These are phyloP conservation scores for Eciton burchellii DNA, from an alignment of 1,140 invertebrate genomes.

Conservation along the genomic window DNA sequence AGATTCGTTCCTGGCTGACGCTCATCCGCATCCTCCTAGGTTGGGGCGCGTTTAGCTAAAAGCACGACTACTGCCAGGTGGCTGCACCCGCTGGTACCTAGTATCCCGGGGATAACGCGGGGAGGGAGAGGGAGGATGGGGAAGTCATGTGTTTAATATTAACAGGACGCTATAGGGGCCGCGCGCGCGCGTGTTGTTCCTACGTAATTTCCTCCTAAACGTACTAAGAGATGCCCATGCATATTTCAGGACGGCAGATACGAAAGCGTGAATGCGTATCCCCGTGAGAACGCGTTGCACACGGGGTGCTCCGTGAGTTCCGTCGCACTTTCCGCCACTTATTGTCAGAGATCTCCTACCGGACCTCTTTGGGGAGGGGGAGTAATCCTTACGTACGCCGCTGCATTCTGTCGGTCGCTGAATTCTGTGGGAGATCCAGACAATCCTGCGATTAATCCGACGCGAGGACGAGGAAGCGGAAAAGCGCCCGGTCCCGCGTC, in stretches of 20 bases:
- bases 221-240: constrained; percentile 78
- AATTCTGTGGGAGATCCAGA: background rate
- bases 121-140: too few relatives aligned
- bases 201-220: constrained; percentile 81
- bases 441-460: background rate
- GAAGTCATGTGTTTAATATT: constrained; percentile 78
- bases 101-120: constrained; percentile 71
- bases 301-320: constrained; percentile 29
- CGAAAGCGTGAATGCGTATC: constrained; percentile 61
- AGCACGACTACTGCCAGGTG: constrained; percentile 61
- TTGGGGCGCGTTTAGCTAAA: constrained; percentile 41
- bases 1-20: constrained; percentile 18
- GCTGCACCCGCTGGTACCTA: constrained; percentile 44
- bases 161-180: constrained; percentile 76
- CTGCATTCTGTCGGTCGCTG: background rate
- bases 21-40: constrained; percentile 5
- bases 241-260: constrained; percentile 76
- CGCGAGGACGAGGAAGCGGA: background rate
- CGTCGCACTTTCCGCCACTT: background rate
- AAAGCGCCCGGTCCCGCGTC: too few relatives aligned
- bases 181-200: constrained; percentile 77
- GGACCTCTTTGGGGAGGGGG: background rate
- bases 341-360: background rate
- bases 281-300: constrained; percentile 22
- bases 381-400: background rate